A percentile compares a stretch with the other conserved stretches of the same genome.
These are phyloP conservation scores for Leuciscus idus DNA, from an alignment of 2,113 vertebrate species.

Conservation along the genomic window DNA sequence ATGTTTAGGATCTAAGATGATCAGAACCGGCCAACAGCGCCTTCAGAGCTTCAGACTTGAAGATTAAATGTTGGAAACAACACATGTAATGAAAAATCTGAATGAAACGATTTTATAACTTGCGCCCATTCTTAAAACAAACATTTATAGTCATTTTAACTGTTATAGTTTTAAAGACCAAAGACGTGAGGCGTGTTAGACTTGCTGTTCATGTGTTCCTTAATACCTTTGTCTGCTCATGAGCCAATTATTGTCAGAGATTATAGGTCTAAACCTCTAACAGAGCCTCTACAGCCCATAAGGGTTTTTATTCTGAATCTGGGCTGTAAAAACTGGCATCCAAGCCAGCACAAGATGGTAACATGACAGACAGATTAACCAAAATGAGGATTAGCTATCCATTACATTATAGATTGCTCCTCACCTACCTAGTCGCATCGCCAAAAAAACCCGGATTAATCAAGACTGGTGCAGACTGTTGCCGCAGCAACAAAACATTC, in stretches of 20 bases:
- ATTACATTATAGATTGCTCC: conserved; percentile 46
- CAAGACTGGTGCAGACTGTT: conserved; percentile 41
- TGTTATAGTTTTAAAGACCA: conserved; percentile 46
- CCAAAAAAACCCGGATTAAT: neutral
- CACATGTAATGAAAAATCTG: neutral
- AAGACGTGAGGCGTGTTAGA: conserved; percentile 19
- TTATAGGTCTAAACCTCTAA: conserved; percentile 50
- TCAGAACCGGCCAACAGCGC: conserved; percentile 49
- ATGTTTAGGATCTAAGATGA: conserved; percentile 66
- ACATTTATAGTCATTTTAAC: conserved; percentile 37
- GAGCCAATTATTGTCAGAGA: conserved; percentile 44
- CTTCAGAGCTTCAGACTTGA: conserved; percentile 45
- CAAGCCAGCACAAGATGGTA: conserved; percentile 77
- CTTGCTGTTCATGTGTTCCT: neutral
- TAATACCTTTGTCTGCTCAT: conserved; percentile 48
- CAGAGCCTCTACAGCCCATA: conserved; percentile 38
- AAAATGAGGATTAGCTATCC: conserved; percentile 63
- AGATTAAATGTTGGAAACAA: neutral
- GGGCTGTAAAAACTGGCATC: conserved; percentile 73
- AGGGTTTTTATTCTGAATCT: conserved; percentile 47
- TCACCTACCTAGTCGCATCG: conserved; percentile 38
- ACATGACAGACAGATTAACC: conserved; percentile 78
- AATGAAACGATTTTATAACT: neutral
- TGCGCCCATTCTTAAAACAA: neutral
- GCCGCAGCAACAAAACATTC: conserved; percentile 34